These are phyloP conservation scores for Diarsia rubi DNA, from an alignment of 2,888 invertebrate genomes.

Conservation along the genomic window DNA sequence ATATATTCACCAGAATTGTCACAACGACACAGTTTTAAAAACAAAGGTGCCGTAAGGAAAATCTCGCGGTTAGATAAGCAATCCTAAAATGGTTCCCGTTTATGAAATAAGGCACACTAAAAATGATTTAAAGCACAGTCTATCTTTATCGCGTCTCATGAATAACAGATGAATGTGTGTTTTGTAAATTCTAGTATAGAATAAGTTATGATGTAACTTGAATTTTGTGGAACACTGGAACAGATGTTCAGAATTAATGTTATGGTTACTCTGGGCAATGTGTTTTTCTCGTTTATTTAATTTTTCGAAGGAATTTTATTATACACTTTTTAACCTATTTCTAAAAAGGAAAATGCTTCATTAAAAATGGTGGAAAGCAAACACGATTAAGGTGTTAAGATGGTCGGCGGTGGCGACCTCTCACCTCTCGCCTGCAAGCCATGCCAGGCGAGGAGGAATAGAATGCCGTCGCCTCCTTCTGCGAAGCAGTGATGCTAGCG, in stretches of 20 bases:
- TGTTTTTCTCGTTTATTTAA: conserved; percentile 18
- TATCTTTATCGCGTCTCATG: conserved; percentile 61
- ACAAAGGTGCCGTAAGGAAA: conserved; percentile 46
- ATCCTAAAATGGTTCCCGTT: conserved; percentile 60
- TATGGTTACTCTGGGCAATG: conserved; percentile 38
- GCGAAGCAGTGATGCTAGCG: no score
- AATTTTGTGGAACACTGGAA: conserved; percentile 40
- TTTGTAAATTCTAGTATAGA: conserved; percentile 56
- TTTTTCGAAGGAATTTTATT: neutral
- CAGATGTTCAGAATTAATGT: conserved; percentile 50
- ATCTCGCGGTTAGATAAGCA: conserved; percentile 51
- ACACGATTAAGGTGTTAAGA: no score
- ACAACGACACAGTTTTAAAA: conserved; percentile 26
- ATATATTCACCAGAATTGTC: neutral
- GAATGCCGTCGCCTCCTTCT: no score
- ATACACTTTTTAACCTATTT: neutral
- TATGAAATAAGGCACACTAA: conserved; percentile 66
- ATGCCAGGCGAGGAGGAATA: no score
- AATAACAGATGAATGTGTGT: conserved; percentile 62
- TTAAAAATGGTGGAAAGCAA: neutral
- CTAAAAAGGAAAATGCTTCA: neutral
- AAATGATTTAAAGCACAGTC: conserved; percentile 64
- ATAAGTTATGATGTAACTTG: conserved; percentile 39
- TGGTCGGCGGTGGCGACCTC: no score
- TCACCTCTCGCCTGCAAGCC: no score